These are phyloP conservation scores for Pontoporia blainvillei DNA, from an alignment of 2,113 vertebrate species.

Conservation along the genomic window DNA sequence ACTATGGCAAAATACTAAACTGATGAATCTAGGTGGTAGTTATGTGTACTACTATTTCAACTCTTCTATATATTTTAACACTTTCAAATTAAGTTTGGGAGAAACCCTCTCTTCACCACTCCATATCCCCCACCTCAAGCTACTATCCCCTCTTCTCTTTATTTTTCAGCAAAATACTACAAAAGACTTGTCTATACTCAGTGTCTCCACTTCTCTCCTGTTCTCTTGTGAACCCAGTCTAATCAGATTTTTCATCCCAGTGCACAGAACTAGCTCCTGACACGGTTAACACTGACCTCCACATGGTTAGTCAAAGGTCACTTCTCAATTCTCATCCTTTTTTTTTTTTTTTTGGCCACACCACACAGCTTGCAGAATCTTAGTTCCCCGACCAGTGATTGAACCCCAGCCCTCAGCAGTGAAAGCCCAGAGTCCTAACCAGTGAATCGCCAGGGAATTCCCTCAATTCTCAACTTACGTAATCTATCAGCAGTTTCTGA, in stretches of 20 bases:
- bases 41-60: not conserved
- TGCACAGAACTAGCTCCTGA: not conserved
- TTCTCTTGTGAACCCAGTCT: not conserved
- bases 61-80: not conserved
- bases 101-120: not conserved
- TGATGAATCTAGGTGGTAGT: not conserved
- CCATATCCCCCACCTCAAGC: not conserved
- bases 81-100: not conserved
- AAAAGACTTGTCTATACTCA: not conserved
- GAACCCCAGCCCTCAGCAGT: not conserved
- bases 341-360: not conserved
- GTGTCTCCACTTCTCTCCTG: not conserved
- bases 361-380: not conserved
- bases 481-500: not conserved
- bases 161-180: conserved; percentile 16
- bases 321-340: not conserved
- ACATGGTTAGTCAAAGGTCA: not conserved
- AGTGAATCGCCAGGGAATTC: not conserved
- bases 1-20: conserved; percentile 9
- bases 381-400: not conserved
- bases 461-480: not conserved
- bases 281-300: not conserved
- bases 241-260: not conserved
- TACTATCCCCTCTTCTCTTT: not conserved
- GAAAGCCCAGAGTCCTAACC: not conserved